phyloP scores from a whole-genome alignment of 2,888 invertebrate genomes.

The Trileptium ribeirensis region DNA sequence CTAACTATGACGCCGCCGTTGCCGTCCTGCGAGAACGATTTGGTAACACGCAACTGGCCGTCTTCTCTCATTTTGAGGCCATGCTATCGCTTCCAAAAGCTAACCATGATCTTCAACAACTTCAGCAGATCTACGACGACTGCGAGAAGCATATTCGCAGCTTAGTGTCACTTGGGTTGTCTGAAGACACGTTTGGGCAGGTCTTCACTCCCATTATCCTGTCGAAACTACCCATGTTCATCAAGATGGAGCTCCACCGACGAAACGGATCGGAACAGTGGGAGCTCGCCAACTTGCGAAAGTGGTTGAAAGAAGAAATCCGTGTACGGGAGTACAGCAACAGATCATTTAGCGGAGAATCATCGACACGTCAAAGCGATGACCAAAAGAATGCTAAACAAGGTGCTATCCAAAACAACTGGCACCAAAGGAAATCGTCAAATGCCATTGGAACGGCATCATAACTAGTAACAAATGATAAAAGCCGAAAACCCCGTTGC shows the following conservation, averaged over 20 bases:
- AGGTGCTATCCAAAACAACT: too few species aligned
- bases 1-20: background rate
- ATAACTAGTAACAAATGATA: too few species aligned
- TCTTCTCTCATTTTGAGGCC: background rate
- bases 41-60: background rate
- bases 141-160: background rate
- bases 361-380: too few species aligned
- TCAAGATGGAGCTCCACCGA: background rate
- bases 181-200: background rate
- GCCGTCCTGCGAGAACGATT: background rate
- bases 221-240: background rate
- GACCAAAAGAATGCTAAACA: too few species aligned
- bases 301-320: background rate
- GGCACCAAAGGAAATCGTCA: too few species aligned
- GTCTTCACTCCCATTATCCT: constrained; percentile 2
- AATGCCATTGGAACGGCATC: too few species aligned
- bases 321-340: background rate
- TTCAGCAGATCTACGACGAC: background rate
- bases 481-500: too few species aligned
- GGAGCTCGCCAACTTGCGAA: background rate
- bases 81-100: background rate
- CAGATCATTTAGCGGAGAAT: background rate
- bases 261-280: background rate
- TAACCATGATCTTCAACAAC: background rate
- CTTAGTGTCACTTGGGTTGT: background rate